phyloP scores from a whole-genome alignment of 2,797 vertebrate genomes.

The Poecilia velifera region DNA sequence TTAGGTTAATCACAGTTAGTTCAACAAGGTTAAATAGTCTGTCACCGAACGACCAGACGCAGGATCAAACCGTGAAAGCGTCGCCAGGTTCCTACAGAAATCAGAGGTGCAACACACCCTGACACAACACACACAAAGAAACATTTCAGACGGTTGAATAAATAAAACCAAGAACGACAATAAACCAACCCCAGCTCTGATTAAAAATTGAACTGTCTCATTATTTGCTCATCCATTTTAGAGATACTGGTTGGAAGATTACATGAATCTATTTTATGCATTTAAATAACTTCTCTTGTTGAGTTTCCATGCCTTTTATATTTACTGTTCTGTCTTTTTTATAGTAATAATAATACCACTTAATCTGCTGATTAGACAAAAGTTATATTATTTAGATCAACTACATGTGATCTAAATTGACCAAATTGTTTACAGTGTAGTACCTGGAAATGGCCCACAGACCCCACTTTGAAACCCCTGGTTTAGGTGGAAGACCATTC shows the following conservation, averaged over 20 bases:
- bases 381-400: not conserved
- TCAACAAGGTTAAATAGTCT: not conserved
- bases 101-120: not conserved
- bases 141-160: not conserved
- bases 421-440: not conserved
- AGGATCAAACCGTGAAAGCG: not conserved
- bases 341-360: not conserved
- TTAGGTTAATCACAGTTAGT: not conserved
- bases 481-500: not conserved
- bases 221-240: not conserved
- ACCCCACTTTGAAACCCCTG: not conserved
- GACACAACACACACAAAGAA: not conserved
- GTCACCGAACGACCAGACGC: not conserved
- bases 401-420: not conserved
- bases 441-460: not conserved
- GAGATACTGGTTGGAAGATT: not conserved
- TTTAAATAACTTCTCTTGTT: not conserved
- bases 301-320: not conserved
- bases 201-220: not conserved
- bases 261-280: not conserved
- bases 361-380: conserved; percentile 11
- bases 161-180: not conserved
- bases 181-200: not conserved
- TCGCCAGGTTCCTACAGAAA: not conserved
- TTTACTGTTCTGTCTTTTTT: not conserved